These are phyloP conservation scores for Rotaria sp. DNA, from an alignment of 2,888 invertebrate genomes.

Conservation along the genomic window DNA sequence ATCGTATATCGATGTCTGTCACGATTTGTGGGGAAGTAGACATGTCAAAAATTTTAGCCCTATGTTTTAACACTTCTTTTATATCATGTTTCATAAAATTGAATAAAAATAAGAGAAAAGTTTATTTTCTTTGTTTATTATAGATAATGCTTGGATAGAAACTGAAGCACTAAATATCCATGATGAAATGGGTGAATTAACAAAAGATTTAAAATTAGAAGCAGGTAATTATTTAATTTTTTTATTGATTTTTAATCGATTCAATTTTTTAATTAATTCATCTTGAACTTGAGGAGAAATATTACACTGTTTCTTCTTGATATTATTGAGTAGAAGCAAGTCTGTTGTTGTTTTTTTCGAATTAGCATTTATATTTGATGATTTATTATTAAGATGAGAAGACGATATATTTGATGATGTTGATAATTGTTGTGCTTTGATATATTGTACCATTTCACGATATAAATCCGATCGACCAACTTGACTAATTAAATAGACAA, in stretches of 20 bases:
- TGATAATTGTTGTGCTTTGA: not conserved
- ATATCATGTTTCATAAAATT: too few species aligned
- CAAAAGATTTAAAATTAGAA: not conserved
- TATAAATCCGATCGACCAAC: constrained; percentile 3
- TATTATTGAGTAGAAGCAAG: not conserved
- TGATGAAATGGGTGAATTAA: constrained; percentile 23
- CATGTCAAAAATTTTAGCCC: too few species aligned
- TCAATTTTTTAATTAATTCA: too few species aligned
- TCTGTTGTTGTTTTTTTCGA: not conserved
- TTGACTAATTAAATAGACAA: not conserved
- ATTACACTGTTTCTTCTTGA: not conserved
- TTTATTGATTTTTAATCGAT: too few species aligned
- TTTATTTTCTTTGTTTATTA: not conserved
- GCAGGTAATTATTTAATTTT: not conserved
- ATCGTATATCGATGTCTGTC: too few species aligned
- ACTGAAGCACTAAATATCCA: not conserved
- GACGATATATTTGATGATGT: not conserved
- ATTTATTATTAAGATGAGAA: not conserved
- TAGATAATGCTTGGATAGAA: constrained; percentile 23
- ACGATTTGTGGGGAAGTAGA: too few species aligned
- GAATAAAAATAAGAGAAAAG: not conserved
- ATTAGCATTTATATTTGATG: not conserved
- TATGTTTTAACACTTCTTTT: too few species aligned
- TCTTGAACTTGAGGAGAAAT: too few species aligned
- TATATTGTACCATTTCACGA: not conserved